phyloP scores from a whole-genome alignment of 1,140 invertebrate species.

The Maniola jurtina region DNA sequence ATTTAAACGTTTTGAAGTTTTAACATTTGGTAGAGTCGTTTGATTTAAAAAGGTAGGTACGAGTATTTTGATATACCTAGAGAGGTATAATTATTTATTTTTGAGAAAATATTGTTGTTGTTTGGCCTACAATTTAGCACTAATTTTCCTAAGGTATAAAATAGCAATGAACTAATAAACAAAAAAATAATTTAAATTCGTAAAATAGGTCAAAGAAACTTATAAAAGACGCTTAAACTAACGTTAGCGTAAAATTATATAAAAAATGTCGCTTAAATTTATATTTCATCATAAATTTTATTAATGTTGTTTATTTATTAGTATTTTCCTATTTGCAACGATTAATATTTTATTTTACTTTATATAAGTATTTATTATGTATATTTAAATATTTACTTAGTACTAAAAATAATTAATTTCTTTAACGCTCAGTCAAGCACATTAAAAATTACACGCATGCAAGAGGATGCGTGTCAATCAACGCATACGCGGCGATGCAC shows the following conservation, averaged over 20 bases:
- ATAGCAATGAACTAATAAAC: no score
- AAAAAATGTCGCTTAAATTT: no score
- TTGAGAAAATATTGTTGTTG: not conserved
- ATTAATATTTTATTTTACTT: no score
- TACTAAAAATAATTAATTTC: not conserved
- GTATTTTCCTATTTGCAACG: no score
- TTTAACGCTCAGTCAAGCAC: slow-evolving; percentile 1
- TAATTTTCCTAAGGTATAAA: no score
- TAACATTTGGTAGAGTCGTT: not conserved
- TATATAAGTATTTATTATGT: no score
- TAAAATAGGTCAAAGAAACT: no score
- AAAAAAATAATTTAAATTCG: no score
- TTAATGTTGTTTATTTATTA: no score
- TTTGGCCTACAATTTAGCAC: no score
- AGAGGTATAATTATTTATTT: not conserved
- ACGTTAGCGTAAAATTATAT: no score
- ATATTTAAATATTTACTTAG: not conserved
- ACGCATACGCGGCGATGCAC: slow-evolving; percentile 50
- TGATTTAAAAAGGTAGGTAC: not conserved
- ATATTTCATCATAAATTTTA: no score
- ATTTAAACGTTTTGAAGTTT: slow-evolving; percentile 1
- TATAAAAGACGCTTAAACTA: not conserved
- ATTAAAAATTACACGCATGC: slow-evolving; percentile 16
- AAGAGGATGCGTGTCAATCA: slow-evolving; percentile 46
- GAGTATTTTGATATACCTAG: not conserved